A percentile compares a stretch with the other conserved stretches of the same genome.
Conservation (phyloP, 2,888 invertebrate species). For the Enchytraeus crypticus region DNA sequence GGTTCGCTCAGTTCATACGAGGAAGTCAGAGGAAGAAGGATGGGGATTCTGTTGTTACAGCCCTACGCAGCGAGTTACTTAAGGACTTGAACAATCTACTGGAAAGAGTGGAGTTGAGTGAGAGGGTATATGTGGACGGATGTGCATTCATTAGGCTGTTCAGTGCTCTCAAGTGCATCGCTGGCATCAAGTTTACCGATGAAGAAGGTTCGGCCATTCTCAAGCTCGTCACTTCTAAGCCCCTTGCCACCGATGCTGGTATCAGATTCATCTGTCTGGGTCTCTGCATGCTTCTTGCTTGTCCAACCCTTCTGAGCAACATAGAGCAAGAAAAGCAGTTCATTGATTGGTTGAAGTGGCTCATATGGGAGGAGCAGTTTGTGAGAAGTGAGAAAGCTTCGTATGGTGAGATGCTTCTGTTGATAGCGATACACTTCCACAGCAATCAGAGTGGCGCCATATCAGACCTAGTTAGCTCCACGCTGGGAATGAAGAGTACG, state of each 20-base stretch:
- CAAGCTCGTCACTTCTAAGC: conserved; percentile 73
- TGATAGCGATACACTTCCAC: conserved; percentile 95
- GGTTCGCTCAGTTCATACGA: conserved; percentile 85
- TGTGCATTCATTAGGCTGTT: conserved; percentile 81
- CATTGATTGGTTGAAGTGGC: conserved; percentile 82
- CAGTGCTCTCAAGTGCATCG: conserved; percentile 83
- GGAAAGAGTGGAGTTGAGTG: neutral
- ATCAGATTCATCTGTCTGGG: conserved; percentile 85
- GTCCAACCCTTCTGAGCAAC: conserved; percentile 67
- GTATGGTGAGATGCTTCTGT: conserved; percentile 85
- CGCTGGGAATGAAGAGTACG: conserved; percentile 75
- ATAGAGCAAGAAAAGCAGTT: conserved; percentile 73
- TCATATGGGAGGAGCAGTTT: conserved; percentile 44
- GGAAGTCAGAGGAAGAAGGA: conserved; percentile 58
- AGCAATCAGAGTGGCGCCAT: conserved; percentile 86
- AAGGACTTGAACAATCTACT: neutral
- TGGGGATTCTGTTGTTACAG: neutral
- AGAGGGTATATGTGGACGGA: conserved; percentile 62
- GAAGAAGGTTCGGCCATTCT: conserved; percentile 79
- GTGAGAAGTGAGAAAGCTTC: conserved; percentile 61
- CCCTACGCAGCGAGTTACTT: neutral
- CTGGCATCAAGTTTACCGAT: conserved; percentile 84
- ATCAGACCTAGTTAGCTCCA: conserved; percentile 83
- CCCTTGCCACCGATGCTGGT: conserved; percentile 72
- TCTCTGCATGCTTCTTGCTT: conserved; percentile 86